These are phyloP conservation scores for Drymodes brunneopygia DNA, from an alignment of 2,113 vertebrate species.

Conservation along the genomic window DNA sequence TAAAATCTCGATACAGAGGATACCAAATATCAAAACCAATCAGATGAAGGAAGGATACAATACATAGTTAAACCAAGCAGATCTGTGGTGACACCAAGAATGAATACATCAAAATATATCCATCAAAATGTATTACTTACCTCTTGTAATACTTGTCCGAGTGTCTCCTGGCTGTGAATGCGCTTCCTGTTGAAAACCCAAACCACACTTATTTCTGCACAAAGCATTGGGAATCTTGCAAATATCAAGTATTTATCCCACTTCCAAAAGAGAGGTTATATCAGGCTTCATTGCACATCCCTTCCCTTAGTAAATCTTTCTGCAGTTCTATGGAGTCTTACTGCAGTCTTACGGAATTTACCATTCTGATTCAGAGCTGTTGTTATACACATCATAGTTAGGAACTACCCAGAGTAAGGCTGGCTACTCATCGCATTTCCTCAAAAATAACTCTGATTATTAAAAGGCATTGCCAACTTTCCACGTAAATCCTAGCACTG, in stretches of 20 bases:
- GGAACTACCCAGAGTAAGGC: background rate
- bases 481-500: background rate
- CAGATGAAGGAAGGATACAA: background rate
- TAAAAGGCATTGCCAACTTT: background rate
- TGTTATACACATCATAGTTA: background rate
- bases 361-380: background rate
- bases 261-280: background rate
- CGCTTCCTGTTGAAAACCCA: slow-evolving; percentile 75
- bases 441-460: background rate
- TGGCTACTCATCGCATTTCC: fast-evolving
- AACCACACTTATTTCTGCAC: background rate
- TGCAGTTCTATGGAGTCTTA: background rate
- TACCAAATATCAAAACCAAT: background rate
- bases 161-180: slow-evolving; percentile 79
- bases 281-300: background rate
- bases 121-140: slow-evolving; percentile 46
- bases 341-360: background rate
- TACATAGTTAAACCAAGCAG: background rate
- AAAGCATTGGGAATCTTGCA: background rate
- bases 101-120: background rate
- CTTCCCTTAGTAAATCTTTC: background rate
- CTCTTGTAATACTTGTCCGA: slow-evolving; percentile 82
- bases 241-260: background rate
- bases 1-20: fast-evolving
- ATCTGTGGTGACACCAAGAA: background rate